Conservation (phyloP, 92 coral and sea anemone genomes). For the Chrysogorgia sp. region DNA sequence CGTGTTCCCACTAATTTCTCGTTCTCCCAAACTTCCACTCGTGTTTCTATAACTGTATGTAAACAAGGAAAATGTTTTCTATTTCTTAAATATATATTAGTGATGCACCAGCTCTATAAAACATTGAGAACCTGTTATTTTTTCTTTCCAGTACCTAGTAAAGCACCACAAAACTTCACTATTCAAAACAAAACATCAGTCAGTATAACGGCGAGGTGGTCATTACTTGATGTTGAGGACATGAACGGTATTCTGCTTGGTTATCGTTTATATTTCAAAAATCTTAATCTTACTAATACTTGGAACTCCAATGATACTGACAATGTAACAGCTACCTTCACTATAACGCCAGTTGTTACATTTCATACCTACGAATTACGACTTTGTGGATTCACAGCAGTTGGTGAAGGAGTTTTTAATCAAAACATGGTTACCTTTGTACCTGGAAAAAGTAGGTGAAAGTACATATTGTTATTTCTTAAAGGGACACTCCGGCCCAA, state of each 20-base stretch:
- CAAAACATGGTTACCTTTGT: background rate
- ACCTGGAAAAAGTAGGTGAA: constrained; percentile 14
- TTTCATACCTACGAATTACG: constrained; percentile 8
- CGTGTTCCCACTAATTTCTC: no score
- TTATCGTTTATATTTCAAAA: background rate
- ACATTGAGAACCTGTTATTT: background rate
- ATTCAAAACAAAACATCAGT: background rate
- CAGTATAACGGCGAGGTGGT: background rate
- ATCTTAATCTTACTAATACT: background rate
- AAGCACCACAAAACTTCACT: background rate
- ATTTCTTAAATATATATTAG: background rate
- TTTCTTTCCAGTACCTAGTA: constrained; percentile 19
- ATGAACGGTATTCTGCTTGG: constrained; percentile 6
- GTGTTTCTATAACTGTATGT: no score
- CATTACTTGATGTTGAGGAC: background rate
- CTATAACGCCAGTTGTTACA: background rate
- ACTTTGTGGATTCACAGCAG: constrained; percentile 1
- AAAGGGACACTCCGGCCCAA: no score
- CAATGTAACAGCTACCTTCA: background rate
- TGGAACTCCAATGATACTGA: background rate
- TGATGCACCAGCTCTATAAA: background rate
- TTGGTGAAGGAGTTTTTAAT: background rate
- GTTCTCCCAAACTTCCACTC: no score
- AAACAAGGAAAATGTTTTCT: no score
- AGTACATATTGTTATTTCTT: no score